Percentiles rank a stretch among this genome's conserved stretches.
Evolutionary conservation across 1,140 invertebrate genomes (phyloP).

Genomic region (Bombus waltoni): DNA sequence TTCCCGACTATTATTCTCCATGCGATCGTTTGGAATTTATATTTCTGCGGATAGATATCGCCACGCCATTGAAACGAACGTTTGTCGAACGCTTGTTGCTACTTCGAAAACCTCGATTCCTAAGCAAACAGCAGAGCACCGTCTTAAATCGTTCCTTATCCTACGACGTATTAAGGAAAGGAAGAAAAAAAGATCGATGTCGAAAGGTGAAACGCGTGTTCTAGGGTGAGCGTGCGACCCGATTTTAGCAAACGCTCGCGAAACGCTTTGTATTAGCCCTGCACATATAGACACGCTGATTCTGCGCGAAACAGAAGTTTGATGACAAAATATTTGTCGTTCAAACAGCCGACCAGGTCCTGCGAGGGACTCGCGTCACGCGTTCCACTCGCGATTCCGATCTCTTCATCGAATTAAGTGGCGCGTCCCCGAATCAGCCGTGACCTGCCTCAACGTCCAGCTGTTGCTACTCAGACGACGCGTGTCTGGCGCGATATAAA

Average conservation of each 20-base stretch:
- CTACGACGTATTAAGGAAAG: neutral
- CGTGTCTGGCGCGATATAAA: neutral
- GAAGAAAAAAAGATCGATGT: neutral
- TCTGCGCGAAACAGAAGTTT: constrained; percentile 80
- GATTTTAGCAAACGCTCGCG: constrained; percentile 82
- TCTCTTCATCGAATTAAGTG: constrained; percentile 36
- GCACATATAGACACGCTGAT: constrained; percentile 82
- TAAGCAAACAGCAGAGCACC: no score
- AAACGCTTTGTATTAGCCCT: constrained; percentile 82
- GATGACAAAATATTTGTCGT: constrained; percentile 83
- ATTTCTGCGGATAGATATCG: no score
- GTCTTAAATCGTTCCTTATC: neutral
- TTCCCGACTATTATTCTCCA: neutral
- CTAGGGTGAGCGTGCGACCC: constrained; percentile 70
- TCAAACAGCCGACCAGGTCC: constrained; percentile 81
- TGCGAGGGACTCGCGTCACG: constrained; percentile 72
- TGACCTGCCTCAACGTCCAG: constrained; percentile 24
- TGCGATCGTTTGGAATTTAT: no score
- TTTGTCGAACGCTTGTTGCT: no score
- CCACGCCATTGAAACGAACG: no score
- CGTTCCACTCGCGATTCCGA: constrained; percentile 37
- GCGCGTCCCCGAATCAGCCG: neutral
- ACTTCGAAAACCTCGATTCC: no score
- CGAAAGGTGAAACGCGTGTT: neutral
- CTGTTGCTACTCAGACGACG: neutral